phyloP scores from a whole-genome alignment of 1,140 invertebrate genomes.

The Oscheius sp. region DNA sequence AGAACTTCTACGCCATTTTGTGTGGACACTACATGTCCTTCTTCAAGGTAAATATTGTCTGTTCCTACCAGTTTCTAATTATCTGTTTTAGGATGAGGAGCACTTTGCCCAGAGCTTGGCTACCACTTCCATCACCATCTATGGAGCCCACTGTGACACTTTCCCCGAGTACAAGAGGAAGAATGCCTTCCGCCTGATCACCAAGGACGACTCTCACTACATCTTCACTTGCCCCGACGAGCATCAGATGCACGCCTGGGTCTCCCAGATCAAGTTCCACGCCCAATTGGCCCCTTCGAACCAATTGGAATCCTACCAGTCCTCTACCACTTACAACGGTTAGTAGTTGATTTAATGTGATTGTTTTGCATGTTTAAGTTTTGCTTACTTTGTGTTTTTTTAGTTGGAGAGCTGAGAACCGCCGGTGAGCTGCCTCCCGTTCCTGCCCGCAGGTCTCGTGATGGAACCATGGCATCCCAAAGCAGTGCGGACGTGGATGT shows the following conservation, averaged over 20 bases:
- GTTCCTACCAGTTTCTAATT: conserved; percentile 63
- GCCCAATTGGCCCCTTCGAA: conserved; percentile 82
- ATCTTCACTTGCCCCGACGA: conserved; percentile 76
- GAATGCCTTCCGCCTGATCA: conserved; percentile 75
- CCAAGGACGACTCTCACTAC: conserved; percentile 84
- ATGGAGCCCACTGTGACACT: conserved; percentile 54
- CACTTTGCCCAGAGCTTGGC: conserved; percentile 76
- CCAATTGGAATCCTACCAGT: conserved; percentile 69
- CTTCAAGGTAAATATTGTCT: conserved; percentile 73
- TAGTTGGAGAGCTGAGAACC: conserved; percentile 16
- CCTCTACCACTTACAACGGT: not conserved
- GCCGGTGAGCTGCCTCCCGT: not conserved
- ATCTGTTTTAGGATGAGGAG: conserved; percentile 34
- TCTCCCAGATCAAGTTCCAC: conserved; percentile 87
- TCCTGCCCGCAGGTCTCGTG: not conserved
- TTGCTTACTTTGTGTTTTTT: conserved; percentile 7
- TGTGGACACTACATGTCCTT: conserved; percentile 95
- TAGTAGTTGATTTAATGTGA: not conserved
- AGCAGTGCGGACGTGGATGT: not conserved
- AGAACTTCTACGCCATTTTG: conserved; percentile 86
- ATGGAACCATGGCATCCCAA: conserved; percentile 1
- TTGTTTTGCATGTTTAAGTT: not conserved
- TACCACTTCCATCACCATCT: conserved; percentile 82
- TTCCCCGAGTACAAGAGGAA: conserved; percentile 87
- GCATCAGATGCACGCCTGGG: conserved; percentile 83